phyloP scores from a whole-genome alignment of 2,113 vertebrate species.

The Dicerorhinus sumatrensis region DNA sequence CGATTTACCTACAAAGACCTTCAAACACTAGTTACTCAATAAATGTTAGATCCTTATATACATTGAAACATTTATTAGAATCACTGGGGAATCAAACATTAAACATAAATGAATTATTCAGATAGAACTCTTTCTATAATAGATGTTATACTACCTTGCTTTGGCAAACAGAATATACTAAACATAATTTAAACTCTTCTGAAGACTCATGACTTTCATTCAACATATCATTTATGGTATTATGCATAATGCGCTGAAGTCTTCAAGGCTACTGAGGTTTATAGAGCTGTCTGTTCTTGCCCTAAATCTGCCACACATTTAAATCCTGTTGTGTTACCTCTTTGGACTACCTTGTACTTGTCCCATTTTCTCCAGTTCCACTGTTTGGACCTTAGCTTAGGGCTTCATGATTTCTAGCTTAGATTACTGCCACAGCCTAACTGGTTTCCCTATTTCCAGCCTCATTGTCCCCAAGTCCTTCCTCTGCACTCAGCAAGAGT shows the following conservation, averaged over 20 bases:
- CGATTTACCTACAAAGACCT: background rate
- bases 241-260: background rate
- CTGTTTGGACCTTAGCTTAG: background rate
- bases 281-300: background rate
- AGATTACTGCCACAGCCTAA: background rate
- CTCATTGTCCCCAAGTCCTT: background rate
- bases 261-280: background rate
- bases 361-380: background rate
- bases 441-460: background rate
- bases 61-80: constrained; percentile 24
- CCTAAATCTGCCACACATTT: background rate
- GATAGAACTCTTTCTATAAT: constrained; percentile 21
- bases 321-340: background rate
- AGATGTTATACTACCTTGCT: background rate
- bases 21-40: background rate
- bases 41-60: background rate
- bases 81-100: background rate
- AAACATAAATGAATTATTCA: background rate
- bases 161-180: background rate
- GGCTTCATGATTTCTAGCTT: background rate
- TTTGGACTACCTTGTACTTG: background rate
- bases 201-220: background rate
- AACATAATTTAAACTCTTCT: background rate
- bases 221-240: background rate
- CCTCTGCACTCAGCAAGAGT: background rate